A percentile compares a stretch with the other conserved stretches of the same genome.
These are phyloP conservation scores for Rhea americana DNA, from an alignment of 2,113 vertebrate genomes.

Conservation along the genomic window DNA sequence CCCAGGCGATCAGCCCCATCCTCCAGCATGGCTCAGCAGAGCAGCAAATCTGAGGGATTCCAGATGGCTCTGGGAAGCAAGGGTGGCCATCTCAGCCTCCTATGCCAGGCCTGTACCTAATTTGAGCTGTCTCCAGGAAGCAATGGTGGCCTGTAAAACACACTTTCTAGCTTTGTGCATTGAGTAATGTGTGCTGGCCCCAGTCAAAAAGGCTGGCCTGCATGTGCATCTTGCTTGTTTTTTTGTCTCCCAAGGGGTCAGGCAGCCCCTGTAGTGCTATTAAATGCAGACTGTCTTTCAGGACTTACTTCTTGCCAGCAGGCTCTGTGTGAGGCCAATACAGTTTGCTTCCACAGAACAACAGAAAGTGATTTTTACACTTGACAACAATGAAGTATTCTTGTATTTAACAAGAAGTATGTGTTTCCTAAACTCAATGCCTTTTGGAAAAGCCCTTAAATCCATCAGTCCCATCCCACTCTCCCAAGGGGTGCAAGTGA, in stretches of 20 bases:
- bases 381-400: conserved; percentile 32
- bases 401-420: neutral
- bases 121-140: neutral
- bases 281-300: neutral
- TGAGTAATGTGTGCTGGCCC: neutral
- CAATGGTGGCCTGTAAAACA: neutral
- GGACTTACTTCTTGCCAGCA: conserved; percentile 13
- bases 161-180: accelerated
- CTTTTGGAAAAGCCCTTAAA: conserved; percentile 25
- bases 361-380: conserved; percentile 47
- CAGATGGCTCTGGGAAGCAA: neutral
- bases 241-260: neutral
- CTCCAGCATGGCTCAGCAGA: neutral
- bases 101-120: neutral
- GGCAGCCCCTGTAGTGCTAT: conserved; percentile 4
- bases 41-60: neutral
- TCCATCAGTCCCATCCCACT: neutral
- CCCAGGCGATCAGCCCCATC: accelerated
- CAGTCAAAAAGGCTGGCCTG: neutral
- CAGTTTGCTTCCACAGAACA: neutral
- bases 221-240: neutral
- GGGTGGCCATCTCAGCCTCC: accelerated
- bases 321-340: conserved; percentile 12
- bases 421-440: neutral
- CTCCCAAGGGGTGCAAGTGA: neutral